Evolutionary conservation across 2,888 invertebrate genomes (phyloP), one percentile per base, ranked within the genome.

Genomic region (Phrixothrix hirtus): DNA sequence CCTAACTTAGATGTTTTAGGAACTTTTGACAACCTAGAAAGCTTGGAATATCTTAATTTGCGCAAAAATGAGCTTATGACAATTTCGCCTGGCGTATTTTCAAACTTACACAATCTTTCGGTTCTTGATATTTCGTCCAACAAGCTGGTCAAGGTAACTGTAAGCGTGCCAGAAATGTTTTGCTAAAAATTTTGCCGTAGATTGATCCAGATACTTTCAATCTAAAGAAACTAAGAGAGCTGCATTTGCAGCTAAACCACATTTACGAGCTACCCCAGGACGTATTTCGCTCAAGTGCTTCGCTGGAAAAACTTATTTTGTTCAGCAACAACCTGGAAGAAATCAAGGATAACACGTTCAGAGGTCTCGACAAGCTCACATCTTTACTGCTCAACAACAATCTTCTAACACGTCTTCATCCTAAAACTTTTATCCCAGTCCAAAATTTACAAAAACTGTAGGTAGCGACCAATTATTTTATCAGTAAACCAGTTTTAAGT

Each of bases 321-420:
- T 84, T 86, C 56, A 84, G 82, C 55, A 89, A 89, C 67, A 83
- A 83, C 65, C 73, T 89, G 43, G 82, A 85, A 61, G 80, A 78
- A 50, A 67, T 89, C 25, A 81, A 82, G 45, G 75, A 80, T 15
- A 80, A 81, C 9, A 79, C 81, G 6, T 85, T 89, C 60, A 72
- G 76, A 13, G 87, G 87, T 1, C 73, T 89, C 38, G 71, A 75
- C 3, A 85, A 86, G 66, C 73, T 90, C 31, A 85, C 83, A 0
- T 81, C 83, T 0, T 77, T 90, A 7, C 78, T 87, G 48, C 72
- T 90, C 5, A 86, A 87, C 57, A 87, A 88, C 58, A 90, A 90
- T 69, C 80, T 85, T 61, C 74, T 90, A 13, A 79, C 80, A 51
- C 78, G 78, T 57, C 77, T 89, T 27, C 83, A 86, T 64, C 79